A percentile compares a stretch with the other conserved stretches of the same genome.
Evolutionary conservation across 37 sponge, comb jelly and placozoan genomes (phyloP).

Genomic region (Hexactinellida sp.): DNA sequence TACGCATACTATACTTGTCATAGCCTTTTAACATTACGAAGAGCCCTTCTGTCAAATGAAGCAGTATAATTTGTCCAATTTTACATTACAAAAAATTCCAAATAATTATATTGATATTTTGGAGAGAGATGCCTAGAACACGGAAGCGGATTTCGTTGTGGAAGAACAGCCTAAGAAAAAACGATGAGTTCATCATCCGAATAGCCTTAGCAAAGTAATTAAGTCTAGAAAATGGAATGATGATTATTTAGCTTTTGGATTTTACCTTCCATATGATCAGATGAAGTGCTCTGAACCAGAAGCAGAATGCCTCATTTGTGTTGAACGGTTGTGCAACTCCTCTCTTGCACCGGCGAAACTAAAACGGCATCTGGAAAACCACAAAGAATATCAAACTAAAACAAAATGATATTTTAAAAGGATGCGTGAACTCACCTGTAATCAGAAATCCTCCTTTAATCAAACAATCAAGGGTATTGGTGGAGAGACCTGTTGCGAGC

Average conservation of each 20-base stretch:
- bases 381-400: constrained; percentile 11
- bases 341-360: not conserved
- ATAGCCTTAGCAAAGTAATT: constrained; percentile 1
- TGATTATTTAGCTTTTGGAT: constrained; percentile 8
- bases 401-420: not conserved
- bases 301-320: constrained; percentile 12
- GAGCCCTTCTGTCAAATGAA: not conserved
- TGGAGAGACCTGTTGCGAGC: not conserved
- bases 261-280: constrained; percentile 13
- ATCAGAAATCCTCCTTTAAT: constrained; percentile 3
- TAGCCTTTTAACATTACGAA: not conserved
- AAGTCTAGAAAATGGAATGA: constrained; percentile 15
- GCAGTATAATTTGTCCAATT: not conserved
- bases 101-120: not conserved
- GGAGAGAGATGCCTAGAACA: not conserved
- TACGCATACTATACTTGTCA: not conserved
- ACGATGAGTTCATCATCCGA: not conserved
- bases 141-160: not conserved
- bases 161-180: constrained; percentile 8
- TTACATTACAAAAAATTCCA: not conserved
- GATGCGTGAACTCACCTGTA: constrained; percentile 4
- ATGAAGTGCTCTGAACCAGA: not conserved
- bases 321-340: not conserved
- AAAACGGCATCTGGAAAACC: not conserved
- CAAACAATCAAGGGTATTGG: not conserved